phyloP scores from a whole-genome alignment of 2,888 invertebrate genomes.

The Anagyrus pseudococci region DNA sequence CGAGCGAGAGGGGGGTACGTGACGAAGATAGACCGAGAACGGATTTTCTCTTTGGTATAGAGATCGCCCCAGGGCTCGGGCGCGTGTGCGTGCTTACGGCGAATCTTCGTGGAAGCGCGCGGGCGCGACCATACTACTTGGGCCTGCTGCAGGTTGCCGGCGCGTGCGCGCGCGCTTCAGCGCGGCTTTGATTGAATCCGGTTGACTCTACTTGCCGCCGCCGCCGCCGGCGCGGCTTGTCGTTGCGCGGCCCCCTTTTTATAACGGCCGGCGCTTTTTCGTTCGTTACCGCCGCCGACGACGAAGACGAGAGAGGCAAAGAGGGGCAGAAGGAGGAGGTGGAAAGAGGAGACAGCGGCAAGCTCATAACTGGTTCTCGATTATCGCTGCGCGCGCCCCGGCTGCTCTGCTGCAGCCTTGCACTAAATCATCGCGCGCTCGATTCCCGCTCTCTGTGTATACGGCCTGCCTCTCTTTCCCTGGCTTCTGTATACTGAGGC shows the following conservation, averaged over 20 bases:
- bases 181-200: constrained; percentile 37
- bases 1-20: background rate
- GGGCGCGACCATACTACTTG: background rate
- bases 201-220: constrained; percentile 1
- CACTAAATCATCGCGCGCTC: no score
- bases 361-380: no score
- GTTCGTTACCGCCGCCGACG: background rate
- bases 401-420: no score
- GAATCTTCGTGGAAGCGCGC: constrained; percentile 29
- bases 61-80: no score
- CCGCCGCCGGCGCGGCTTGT: background rate
- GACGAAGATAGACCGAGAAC: constrained; percentile 18
- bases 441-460: no score
- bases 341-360: no score
- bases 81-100: constrained; percentile 8
- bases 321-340: no score
- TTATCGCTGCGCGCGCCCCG: no score
- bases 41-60: constrained; percentile 38
- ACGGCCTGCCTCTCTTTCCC: no score
- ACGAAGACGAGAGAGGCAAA: no score
- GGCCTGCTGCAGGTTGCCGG: no score
- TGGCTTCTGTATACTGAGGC: no score
- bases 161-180: constrained; percentile 10
- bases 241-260: background rate
- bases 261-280: background rate